phyloP scores from a whole-genome alignment of 2,888 invertebrate genomes.

The Hydriomena furcata region DNA sequence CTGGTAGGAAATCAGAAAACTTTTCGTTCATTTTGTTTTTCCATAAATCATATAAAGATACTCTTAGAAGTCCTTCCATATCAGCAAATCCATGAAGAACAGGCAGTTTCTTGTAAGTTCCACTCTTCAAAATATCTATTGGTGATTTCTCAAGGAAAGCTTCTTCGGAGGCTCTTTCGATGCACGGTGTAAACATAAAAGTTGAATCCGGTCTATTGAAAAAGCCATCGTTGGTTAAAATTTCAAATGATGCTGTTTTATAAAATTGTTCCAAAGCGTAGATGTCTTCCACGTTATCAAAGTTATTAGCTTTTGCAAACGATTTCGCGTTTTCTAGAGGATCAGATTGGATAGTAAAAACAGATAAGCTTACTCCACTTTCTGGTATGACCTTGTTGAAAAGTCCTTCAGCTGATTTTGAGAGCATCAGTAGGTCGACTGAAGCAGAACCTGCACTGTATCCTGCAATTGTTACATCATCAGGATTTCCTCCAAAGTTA shows the following conservation, averaged over 20 bases:
- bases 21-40: conserved; percentile 53
- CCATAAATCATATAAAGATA: conserved; percentile 44
- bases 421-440: conserved; percentile 55
- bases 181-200: conserved; percentile 40
- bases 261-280: conserved; percentile 55
- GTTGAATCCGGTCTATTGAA: conserved; percentile 22
- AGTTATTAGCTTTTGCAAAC: conserved; percentile 48
- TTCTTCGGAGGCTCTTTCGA: conserved; percentile 37
- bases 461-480: conserved; percentile 58
- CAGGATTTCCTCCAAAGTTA: conserved; percentile 59
- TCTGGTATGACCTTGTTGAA: conserved; percentile 58
- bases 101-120: conserved; percentile 47
- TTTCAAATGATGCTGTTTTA: conserved; percentile 44
- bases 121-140: conserved; percentile 45
- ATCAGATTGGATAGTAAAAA: conserved; percentile 49
- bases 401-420: conserved; percentile 50
- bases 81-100: conserved; percentile 53
- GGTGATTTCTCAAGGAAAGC: conserved; percentile 50
- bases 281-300: conserved; percentile 46
- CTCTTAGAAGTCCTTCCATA: conserved; percentile 55
- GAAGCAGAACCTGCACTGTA: conserved; percentile 59
- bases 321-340: conserved; percentile 53
- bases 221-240: conserved; percentile 32
- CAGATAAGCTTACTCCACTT: conserved; percentile 49
- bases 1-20: conserved; percentile 58